Conservation (phyloP, 2,113 vertebrate species). For the Phycodurus eques region DNA sequence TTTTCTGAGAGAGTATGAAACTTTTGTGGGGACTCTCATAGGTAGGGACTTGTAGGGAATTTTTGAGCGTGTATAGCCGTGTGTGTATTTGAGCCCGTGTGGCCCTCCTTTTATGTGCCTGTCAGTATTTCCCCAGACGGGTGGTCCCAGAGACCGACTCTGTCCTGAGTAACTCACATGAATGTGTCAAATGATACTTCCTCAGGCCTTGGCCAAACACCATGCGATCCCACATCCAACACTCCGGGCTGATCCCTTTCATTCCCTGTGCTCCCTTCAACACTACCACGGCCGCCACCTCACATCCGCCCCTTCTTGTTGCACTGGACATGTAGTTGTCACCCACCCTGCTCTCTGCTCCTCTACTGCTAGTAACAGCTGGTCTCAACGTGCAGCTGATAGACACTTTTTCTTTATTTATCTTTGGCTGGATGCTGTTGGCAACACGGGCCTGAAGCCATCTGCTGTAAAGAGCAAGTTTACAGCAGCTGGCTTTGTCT, state of each 20-base stretch:
- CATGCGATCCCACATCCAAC: constrained; percentile 63
- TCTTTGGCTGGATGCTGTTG: constrained; percentile 34
- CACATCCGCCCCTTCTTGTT: constrained; percentile 14
- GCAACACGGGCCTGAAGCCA: constrained; percentile 13
- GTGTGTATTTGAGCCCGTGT: constrained; percentile 3
- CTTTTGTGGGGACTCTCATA: too few species aligned
- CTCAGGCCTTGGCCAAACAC: constrained; percentile 70
- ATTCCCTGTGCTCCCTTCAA: constrained; percentile 47
- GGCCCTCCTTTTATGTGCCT: constrained; percentile 22
- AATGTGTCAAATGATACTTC: constrained; percentile 75
- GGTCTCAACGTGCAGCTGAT: constrained; percentile 71
- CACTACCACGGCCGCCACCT: constrained; percentile 28
- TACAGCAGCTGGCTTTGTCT: background rate
- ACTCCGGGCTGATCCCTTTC: constrained; percentile 48
- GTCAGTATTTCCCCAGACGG: constrained; percentile 54
- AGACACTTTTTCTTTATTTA: constrained; percentile 52
- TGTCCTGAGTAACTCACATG: constrained; percentile 64
- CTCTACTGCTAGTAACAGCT: constrained; percentile 51
- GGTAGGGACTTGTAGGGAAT: too few species aligned
- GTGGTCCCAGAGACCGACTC: constrained; percentile 45
- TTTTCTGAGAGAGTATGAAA: too few species aligned
- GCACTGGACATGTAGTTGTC: constrained; percentile 41
- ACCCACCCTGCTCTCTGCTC: constrained; percentile 30
- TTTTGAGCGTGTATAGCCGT: constrained; percentile 11
- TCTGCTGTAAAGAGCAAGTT: constrained; percentile 2